Evolutionary conservation across 1,140 invertebrate species (phyloP), one percentile per base, ranked within the genome.

Genomic region (Lordiphosa clarofinis): DNA sequence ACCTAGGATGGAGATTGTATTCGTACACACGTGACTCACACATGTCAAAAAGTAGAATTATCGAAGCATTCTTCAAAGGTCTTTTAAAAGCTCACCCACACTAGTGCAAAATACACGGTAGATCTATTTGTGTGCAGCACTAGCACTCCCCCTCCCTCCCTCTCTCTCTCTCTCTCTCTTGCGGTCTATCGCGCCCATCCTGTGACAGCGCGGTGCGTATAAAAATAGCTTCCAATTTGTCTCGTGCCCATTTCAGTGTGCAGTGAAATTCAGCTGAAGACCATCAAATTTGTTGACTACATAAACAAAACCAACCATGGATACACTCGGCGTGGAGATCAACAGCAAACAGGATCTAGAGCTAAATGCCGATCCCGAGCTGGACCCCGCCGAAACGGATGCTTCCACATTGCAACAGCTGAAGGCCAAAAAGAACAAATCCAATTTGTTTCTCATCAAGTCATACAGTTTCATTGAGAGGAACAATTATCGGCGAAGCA

Each of bases 401-500:
- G 38, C 12, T 40, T 4, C 56, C 28, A 48, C 62, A 2, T 46
- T 70, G 62, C 67, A 71, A 35, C 60, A 76, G 44, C 24, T 75
- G 4, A 71, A 67, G 35, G 71, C 61, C 40, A 58, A 74, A 55
- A 82, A 81, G 59, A 82, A 82, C 54, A 70, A 68, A 56, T 78
- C 73, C 10, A 82, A 78, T 71, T 37, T 82, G 47, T 82, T 60
- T 63, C 55, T 82, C 11, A 82, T 82, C 47, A 82, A 82, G 58
- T 82, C 76, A 0, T 78, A 82, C 48, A 78, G 73, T 15, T 82
- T 78, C 43, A 74, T 71, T 13, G 76, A 81, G 31, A 55, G 43
- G 2, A 61, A 36, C 11, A 55, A 42, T 24, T 42, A 48, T 13
- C 55, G 19, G 4, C 24, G 47, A 4, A 5, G 3, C 8, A 35